Conservation (phyloP, 2,797 vertebrate species). For the Hyperoplus immaculatus region DNA sequence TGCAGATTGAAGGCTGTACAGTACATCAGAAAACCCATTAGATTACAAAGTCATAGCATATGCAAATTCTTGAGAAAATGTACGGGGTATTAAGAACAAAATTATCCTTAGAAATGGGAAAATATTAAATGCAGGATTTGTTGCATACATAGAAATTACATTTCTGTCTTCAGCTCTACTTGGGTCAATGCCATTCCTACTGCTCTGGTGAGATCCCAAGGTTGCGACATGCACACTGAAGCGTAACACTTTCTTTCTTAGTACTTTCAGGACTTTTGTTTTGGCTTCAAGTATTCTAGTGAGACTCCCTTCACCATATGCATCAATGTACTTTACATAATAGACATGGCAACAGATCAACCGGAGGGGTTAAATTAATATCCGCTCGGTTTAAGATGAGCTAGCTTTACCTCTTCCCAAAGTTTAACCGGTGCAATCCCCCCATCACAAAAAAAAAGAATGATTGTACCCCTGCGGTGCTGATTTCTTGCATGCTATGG, state of each 20-base stretch:
- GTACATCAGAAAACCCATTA: constrained; percentile 10
- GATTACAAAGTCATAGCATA: not conserved
- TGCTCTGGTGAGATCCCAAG: not conserved
- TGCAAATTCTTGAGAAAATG: constrained; percentile 12
- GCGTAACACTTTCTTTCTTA: constrained; percentile 5
- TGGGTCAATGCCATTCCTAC: not conserved
- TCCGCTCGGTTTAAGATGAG: constrained; percentile 54
- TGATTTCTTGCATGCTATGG: constrained; percentile 88
- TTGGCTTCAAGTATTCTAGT: not conserved
- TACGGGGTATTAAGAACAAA: not conserved
- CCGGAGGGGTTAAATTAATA: constrained; percentile 60
- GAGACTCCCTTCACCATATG: constrained; percentile 2
- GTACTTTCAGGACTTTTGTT: not conserved
- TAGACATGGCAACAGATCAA: constrained; percentile 56
- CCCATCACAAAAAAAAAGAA: constrained; percentile 73
- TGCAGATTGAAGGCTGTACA: constrained; percentile 50
- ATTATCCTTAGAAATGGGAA: not conserved
- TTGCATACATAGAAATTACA: not conserved
- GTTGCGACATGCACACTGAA: constrained; percentile 1
- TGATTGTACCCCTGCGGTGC: constrained; percentile 87
- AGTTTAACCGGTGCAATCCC: constrained; percentile 74
- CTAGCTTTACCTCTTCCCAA: constrained; percentile 60
- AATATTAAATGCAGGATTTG: constrained; percentile 21
- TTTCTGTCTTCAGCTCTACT: not conserved
- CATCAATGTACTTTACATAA: constrained; percentile 24